Conservation (phyloP, 2,888 invertebrate genomes). For the Sipunculus nudus region DNA sequence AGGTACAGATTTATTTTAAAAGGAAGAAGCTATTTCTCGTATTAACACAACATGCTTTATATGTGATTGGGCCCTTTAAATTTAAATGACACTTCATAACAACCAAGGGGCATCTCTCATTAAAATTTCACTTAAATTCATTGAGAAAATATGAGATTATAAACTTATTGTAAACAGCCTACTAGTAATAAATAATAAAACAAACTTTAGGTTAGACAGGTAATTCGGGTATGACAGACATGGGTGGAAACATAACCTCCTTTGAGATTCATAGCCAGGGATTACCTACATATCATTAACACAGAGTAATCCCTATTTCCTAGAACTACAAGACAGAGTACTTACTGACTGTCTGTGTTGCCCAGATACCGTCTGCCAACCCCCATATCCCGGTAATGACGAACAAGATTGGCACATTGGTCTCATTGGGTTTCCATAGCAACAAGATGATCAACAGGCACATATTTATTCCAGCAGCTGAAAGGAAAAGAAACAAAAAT, state of each 20-base stretch:
- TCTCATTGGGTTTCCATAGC: conserved; percentile 50
- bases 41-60: too few relatives aligned
- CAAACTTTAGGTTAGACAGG: too few relatives aligned
- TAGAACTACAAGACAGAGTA: conserved; percentile 14
- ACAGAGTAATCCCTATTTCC: background rate
- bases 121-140: too few relatives aligned
- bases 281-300: background rate
- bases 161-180: too few relatives aligned
- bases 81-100: too few relatives aligned
- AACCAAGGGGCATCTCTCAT: too few relatives aligned
- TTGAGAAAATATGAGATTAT: too few relatives aligned
- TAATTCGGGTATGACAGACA: background rate
- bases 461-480: conserved; percentile 51
- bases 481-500: conserved; percentile 16
- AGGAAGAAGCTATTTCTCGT: too few relatives aligned
- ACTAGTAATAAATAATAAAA: too few relatives aligned
- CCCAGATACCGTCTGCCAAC: conserved; percentile 59
- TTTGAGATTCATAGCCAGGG: background rate
- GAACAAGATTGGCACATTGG: conserved; percentile 44
- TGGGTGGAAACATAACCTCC: background rate
- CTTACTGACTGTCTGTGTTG: conserved; percentile 61
- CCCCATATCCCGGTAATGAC: conserved; percentile 57
- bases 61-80: too few relatives aligned
- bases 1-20: too few relatives aligned
- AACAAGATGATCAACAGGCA: conserved; percentile 48